Conservation (phyloP, 2,113 vertebrate genomes). For the Malurus cyaneus region DNA sequence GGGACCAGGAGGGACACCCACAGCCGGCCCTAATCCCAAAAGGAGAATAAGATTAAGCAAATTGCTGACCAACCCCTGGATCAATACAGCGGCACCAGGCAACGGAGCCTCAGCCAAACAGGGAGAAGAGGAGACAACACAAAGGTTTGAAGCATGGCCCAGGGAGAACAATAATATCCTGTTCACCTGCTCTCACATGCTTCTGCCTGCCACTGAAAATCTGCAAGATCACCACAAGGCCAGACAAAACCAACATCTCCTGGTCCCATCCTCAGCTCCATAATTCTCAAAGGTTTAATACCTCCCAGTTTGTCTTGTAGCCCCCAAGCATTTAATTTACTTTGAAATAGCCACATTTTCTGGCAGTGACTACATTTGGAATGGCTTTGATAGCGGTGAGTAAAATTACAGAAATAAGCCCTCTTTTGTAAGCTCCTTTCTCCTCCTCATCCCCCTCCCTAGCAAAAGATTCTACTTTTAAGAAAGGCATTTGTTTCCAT, state of each 20-base stretch:
- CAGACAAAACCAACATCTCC: not conserved
- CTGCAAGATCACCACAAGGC: not conserved
- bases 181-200: not conserved
- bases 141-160: not conserved
- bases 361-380: not conserved
- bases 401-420: constrained; percentile 1
- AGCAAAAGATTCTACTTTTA: not conserved
- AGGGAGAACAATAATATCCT: not conserved
- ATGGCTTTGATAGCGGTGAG: not conserved
- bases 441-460: not conserved
- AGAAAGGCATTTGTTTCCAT: not conserved
- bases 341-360: not conserved
- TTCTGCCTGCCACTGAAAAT: not conserved
- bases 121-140: not conserved
- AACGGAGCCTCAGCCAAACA: not conserved
- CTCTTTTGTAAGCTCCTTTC: not conserved
- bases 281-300: not conserved
- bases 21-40: not conserved
- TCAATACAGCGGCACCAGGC: not conserved
- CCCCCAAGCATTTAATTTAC: not conserved
- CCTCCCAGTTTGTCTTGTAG: not conserved
- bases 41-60: not conserved
- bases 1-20: not conserved
- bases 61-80: not conserved
- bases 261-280: not conserved